Percentiles rank a stretch among this genome's conserved stretches.
phyloP scores from a whole-genome alignment of 2,797 vertebrate species.

The Sarcophilus harrisii region DNA sequence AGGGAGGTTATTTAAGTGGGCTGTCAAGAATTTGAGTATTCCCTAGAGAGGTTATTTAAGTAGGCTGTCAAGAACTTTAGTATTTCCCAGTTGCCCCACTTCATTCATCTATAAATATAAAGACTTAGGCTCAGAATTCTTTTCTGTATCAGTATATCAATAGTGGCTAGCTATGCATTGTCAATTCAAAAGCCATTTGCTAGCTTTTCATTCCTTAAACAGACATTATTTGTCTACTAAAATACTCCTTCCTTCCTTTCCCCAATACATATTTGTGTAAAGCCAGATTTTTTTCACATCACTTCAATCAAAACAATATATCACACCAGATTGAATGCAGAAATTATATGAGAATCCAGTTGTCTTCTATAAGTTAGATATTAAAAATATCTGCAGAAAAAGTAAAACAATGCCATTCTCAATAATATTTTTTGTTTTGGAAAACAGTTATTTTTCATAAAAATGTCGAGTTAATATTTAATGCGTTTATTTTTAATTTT shows the following conservation, averaged over 20 bases:
- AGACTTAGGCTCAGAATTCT: conserved; percentile 1
- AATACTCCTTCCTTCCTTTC: not conserved
- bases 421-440: not conserved
- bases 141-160: not conserved
- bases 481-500: not conserved
- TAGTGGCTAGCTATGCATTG: not conserved
- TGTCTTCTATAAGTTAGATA: not conserved
- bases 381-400: not conserved
- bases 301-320: not conserved
- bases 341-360: not conserved
- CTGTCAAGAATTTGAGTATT: not conserved
- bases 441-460: not conserved
- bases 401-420: not conserved
- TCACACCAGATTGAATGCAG: not conserved
- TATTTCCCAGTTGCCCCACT: not conserved
- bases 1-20: not conserved
- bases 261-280: not conserved
- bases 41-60: not conserved
- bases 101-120: not conserved
- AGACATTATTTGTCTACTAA: not conserved
- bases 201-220: conserved; percentile 3
- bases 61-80: not conserved
- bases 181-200: conserved; percentile 1
- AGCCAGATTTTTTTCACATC: not conserved
- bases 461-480: not conserved